Base-by-base conservation (phyloP, 2,797 vertebrate species). In the Falco concolor region DNA sequence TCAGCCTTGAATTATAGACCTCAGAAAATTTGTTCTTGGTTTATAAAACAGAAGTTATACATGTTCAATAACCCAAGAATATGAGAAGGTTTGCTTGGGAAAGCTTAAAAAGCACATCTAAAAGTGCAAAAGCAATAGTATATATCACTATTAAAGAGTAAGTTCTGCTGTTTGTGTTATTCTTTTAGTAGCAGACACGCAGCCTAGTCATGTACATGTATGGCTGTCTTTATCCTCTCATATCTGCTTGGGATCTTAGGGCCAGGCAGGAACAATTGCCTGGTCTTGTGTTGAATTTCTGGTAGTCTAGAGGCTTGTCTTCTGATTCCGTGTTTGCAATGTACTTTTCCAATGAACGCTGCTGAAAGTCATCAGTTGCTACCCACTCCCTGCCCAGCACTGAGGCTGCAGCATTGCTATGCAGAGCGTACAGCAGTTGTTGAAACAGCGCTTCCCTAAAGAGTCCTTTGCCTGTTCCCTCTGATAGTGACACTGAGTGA, bases 181-280 rank as follows among this genome's bases (percentile, higher is more conserved):
- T 52, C 36, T 54, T 22, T n/a, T 52, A 54, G 6, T 25, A 63
- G 64, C 63, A 74, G 54, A 32, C 10, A 0, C 34, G 32, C 52
- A 65, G 44, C 9, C 3, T 15, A 25, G 18, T 20, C 32, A 3
- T 5, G 9, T 23, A 16, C 0, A 0, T 38, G 24, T 45, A 16
- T 30, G 34, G n/a, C 14, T 49, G 34, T 32, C 50, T 65, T 47
- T 21, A 12, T 65, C 34, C 36, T 36, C 40, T 65, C n/a, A 2
- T 4, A 65, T 75, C 67, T 76, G 15, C 14, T 54, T 12, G 63
- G 59, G 59, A 34, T 65, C 72, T 44, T 52, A 10, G 60, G 50
- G n/a, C 78, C 72, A 47, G 82, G 23, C 70, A 32, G 50, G 40
- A 38, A 21, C 11, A 50, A 61, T 10, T 79, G 24, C 36, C 64